Conservation (phyloP, 2,797 vertebrate species). For the Spea hammondii region DNA sequence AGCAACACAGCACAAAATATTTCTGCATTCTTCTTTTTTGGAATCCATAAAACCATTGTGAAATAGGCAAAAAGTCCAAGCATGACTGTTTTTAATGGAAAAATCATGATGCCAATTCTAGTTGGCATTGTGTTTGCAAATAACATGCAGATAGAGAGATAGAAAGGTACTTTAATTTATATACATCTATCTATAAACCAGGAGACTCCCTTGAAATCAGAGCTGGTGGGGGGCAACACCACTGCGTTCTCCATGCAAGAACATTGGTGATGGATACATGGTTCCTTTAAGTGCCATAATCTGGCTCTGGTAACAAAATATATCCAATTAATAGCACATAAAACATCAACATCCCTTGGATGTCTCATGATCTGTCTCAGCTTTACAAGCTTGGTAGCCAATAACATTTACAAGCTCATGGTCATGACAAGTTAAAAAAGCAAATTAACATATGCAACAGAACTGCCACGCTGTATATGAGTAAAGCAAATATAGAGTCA, state of each 20-base stretch:
- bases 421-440: constrained; percentile 9
- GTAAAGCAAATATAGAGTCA: not conserved
- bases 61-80: constrained; percentile 60
- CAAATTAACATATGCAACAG: no score
- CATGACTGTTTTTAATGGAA: constrained; percentile 69
- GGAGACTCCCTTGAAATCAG: constrained; percentile 50
- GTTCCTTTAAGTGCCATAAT: no score
- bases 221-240: constrained; percentile 48
- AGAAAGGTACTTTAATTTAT: constrained; percentile 60
- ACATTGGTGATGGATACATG: not conserved
- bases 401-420: constrained; percentile 34
- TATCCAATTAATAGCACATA: no score
- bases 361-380: no score
- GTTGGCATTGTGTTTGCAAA: constrained; percentile 58
- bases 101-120: constrained; percentile 62
- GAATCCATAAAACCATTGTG: constrained; percentile 64
- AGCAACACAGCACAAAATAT: constrained; percentile 51
- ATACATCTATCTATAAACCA: constrained; percentile 61
- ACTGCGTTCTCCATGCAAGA: constrained; percentile 63
- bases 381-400: no score
- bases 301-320: no score
- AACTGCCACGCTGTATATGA: not conserved
- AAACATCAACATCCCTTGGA: no score
- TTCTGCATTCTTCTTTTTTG: constrained; percentile 51
- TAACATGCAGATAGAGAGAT: constrained; percentile 55